Percentiles rank a stretch among this genome's conserved stretches.
These are phyloP conservation scores for Chironomus striatipennis DNA, from an alignment of 1,140 invertebrate species.

Conservation along the genomic window DNA sequence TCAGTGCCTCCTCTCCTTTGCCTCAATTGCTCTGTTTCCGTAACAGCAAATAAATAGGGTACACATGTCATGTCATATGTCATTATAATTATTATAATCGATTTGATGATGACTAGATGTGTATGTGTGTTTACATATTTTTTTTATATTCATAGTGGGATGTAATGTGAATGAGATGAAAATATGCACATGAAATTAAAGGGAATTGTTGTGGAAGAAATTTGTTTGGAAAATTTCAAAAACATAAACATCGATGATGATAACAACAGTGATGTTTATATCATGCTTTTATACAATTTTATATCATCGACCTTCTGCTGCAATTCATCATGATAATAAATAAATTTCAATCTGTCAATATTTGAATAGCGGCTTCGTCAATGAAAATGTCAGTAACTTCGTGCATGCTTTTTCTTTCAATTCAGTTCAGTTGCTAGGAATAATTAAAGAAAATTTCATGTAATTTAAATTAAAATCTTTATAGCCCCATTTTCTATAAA, in stretches of 20 bases:
- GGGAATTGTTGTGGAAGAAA: not conserved
- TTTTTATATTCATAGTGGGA: not conserved
- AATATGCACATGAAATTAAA: not conserved
- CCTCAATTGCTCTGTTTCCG: not conserved
- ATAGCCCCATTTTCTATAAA: too few species aligned
- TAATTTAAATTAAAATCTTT: too few species aligned
- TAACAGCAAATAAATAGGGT: not conserved
- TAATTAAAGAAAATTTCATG: too few species aligned
- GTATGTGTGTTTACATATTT: not conserved
- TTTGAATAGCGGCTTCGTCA: not conserved
- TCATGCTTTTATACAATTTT: not conserved
- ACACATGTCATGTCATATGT: conserved; percentile 11
- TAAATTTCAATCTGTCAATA: not conserved
- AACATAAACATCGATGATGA: conserved; percentile 14
- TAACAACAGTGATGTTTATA: not conserved
- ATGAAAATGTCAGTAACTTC: not conserved
- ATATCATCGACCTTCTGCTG: not conserved
- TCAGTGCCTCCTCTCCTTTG: too few species aligned
- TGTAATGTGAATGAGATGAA: not conserved
- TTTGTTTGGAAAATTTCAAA: not conserved
- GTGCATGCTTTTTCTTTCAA: not conserved
- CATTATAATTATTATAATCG: conserved; percentile 9
- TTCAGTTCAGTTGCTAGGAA: too few species aligned
- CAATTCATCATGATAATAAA: not conserved
- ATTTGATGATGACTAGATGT: not conserved